These are phyloP conservation scores for Catharus ustulatus DNA, from an alignment of 2,797 vertebrate species.

Conservation along the genomic window DNA sequence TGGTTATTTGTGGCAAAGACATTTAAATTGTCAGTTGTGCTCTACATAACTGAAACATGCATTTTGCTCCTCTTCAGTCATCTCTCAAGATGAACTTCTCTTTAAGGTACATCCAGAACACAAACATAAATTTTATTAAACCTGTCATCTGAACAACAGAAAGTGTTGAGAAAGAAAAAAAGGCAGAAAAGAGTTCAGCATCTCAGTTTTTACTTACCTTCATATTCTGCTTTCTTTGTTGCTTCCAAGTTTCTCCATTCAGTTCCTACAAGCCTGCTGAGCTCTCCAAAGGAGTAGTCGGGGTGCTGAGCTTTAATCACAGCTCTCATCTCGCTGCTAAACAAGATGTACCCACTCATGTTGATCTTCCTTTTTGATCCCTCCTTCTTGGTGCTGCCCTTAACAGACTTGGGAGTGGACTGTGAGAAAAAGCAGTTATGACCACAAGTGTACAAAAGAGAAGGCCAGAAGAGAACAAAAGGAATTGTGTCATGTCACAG, in stretches of 20 bases:
- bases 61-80: conserved; percentile 36
- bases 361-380: conserved; percentile 98
- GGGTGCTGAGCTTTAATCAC: conserved; percentile 98
- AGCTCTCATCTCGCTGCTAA: conserved; percentile 99
- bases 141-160: conserved; percentile 2
- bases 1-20: conserved; percentile 12
- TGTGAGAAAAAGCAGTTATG: conserved; percentile 72
- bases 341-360: conserved; percentile 99
- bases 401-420: conserved; percentile 94
- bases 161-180: neutral
- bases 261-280: conserved; percentile 97
- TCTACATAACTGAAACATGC: neutral
- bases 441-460: conserved; percentile 22
- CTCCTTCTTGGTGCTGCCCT: conserved; percentile 95
- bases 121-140: conserved; percentile 22
- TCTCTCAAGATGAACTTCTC: conserved; percentile 5
- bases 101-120: neutral
- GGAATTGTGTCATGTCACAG: neutral
- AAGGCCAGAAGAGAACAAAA: neutral
- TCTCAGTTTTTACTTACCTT: conserved; percentile 83
- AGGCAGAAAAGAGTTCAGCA: conserved; percentile 6
- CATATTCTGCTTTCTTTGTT: conserved; percentile 95
- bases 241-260: conserved; percentile 98
- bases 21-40: neutral
- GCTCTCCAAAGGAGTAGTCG: conserved; percentile 97